These are phyloP conservation scores for Melanotaenia trifasciata DNA, from an alignment of 2,797 vertebrate genomes.

Conservation along the genomic window DNA sequence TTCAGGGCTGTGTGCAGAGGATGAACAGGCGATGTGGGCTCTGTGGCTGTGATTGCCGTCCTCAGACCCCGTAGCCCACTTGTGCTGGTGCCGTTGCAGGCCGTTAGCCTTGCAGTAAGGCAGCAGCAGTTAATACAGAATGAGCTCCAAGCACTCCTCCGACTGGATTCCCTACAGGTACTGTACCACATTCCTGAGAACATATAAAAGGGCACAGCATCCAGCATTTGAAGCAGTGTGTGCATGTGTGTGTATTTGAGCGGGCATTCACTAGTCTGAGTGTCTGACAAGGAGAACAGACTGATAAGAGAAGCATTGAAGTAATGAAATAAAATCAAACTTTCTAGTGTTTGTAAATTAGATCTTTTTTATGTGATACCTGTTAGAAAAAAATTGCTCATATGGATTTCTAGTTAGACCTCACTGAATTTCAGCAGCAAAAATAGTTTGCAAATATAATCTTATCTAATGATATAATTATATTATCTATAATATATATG, in stretches of 20 bases:
- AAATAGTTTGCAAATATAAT: background rate
- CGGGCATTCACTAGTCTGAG: background rate
- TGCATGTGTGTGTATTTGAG: conserved; percentile 24
- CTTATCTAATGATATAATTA: background rate
- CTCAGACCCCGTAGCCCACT: conserved; percentile 72
- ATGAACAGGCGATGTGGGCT: conserved; percentile 79
- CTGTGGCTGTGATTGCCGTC: conserved; percentile 77
- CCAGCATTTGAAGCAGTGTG: conserved; percentile 37
- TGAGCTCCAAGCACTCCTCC: conserved; percentile 97
- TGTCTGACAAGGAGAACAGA: conserved; percentile 36
- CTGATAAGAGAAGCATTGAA: conserved; percentile 20
- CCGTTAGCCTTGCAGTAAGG: conserved; percentile 73
- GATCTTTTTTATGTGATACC: background rate
- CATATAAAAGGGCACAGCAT: conserved; percentile 40
- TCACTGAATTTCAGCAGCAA: conserved; percentile 9
- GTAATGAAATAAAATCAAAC: conserved; percentile 20
- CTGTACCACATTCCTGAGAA: conserved; percentile 52
- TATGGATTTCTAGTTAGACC: background rate
- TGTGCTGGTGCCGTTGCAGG: conserved; percentile 72
- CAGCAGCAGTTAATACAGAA: conserved; percentile 83
- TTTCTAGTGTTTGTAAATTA: background rate
- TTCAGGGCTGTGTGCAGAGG: conserved; percentile 72
- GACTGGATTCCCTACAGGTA: conserved; percentile 99
- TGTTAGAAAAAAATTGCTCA: background rate
- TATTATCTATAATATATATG: no score